phyloP scores from a whole-genome alignment of 1,140 invertebrate genomes.

The Drosophila kurseongensis region DNA sequence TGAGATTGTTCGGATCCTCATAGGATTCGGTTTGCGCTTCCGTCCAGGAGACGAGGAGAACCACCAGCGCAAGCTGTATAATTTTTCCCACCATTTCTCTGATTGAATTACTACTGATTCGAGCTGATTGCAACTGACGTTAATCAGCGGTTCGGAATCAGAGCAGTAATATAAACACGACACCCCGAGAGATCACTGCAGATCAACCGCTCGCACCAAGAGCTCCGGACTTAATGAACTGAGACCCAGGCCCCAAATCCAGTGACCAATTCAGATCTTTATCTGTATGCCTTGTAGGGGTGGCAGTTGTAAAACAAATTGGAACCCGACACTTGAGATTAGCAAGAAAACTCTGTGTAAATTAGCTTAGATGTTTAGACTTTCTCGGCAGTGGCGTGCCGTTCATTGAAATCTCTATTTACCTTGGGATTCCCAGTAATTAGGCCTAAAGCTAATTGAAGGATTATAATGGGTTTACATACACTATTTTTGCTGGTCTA shows the following conservation, averaged over 20 bases:
- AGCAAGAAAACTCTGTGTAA: slow-evolving; percentile 22
- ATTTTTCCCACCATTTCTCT: slow-evolving; percentile 34
- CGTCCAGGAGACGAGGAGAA: slow-evolving; percentile 8
- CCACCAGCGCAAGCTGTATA: slow-evolving; percentile 33
- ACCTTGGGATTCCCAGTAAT: slow-evolving; percentile 20
- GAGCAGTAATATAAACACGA: slow-evolving; percentile 26
- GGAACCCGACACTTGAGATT: slow-evolving; percentile 24
- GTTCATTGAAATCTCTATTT: slow-evolving; percentile 1
- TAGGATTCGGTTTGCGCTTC: slow-evolving; percentile 11
- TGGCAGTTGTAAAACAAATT: slow-evolving; percentile 25
- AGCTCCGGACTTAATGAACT: slow-evolving; percentile 19
- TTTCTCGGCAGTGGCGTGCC: slow-evolving; percentile 2
- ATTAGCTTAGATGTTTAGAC: slow-evolving; percentile 21
- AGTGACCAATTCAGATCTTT: slow-evolving; percentile 24
- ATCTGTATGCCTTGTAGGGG: slow-evolving; percentile 10
- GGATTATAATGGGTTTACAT: not conserved
- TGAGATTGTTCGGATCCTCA: slow-evolving; percentile 20
- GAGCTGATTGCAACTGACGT: slow-evolving; percentile 45
- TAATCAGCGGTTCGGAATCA: slow-evolving; percentile 58
- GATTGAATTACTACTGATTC: slow-evolving; percentile 67
- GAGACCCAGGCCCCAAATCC: slow-evolving; percentile 3
- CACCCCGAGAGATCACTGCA: slow-evolving; percentile 21
- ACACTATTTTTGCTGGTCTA: not conserved
- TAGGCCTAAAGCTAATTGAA: slow-evolving; percentile 6
- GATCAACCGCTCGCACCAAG: slow-evolving; percentile 31